These are phyloP conservation scores for Enteromius mattozi DNA, from an alignment of 2,797 vertebrate species.

Conservation along the genomic window DNA sequence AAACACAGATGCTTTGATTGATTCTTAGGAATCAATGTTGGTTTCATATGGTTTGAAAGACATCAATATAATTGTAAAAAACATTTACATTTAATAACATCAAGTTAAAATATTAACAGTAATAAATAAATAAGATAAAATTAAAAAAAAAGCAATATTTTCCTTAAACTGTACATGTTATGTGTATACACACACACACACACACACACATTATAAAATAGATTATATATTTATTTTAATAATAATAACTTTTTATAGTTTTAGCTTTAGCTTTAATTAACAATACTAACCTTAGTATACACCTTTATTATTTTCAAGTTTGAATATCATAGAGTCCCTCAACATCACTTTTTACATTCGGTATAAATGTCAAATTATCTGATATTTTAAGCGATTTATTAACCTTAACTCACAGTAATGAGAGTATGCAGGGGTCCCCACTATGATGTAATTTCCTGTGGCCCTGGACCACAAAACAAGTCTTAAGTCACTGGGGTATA, in stretches of 20 bases:
- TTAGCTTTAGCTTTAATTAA: too few relatives aligned
- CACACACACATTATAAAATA: too few relatives aligned
- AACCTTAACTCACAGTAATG: not conserved
- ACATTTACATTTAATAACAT: not conserved
- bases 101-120: not conserved
- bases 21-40: not conserved
- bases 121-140: not conserved
- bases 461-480: too few relatives aligned
- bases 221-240: too few relatives aligned
- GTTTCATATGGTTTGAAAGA: not conserved
- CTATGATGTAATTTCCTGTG: not conserved
- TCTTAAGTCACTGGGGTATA: too few relatives aligned
- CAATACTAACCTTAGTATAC: too few relatives aligned
- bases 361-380: not conserved
- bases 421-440: not conserved
- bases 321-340: too few relatives aligned
- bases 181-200: too few relatives aligned
- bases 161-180: too few relatives aligned
- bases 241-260: too few relatives aligned
- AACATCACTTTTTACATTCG: not conserved
- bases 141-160: not conserved
- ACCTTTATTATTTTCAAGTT: too few relatives aligned
- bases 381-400: not conserved
- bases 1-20: not conserved
- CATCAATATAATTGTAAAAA: not conserved